phyloP scores from a whole-genome alignment of 1,140 invertebrate species.

The Camponotus vicinus region DNA sequence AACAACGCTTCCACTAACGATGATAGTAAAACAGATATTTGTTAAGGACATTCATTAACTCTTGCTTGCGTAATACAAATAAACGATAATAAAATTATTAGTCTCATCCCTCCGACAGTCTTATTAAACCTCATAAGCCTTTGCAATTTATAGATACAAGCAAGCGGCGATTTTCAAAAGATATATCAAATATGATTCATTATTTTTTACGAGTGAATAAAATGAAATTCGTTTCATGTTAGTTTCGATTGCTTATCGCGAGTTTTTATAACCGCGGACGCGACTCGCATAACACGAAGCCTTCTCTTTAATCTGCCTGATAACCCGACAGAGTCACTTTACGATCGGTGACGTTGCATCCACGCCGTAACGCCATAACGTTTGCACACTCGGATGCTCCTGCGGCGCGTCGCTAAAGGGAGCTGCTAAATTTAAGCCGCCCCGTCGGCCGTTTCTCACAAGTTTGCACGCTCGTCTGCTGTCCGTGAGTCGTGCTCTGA shows the following conservation, averaged over 20 bases:
- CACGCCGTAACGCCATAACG: constrained; percentile 40
- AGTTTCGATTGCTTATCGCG: background rate
- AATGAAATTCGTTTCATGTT: constrained; percentile 1
- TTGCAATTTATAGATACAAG: background rate
- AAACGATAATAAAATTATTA: constrained; percentile 18
- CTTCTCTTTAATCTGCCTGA: constrained; percentile 16
- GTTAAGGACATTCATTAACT: constrained; percentile 43
- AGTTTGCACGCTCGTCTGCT: constrained; percentile 69
- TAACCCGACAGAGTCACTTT: constrained; percentile 40
- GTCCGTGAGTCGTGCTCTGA: constrained; percentile 68
- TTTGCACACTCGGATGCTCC: constrained; percentile 58
- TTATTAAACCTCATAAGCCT: background rate
- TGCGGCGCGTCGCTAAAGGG: constrained; percentile 62
- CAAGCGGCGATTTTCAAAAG: constrained; percentile 16
- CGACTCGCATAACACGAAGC: constrained; percentile 8
- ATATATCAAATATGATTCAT: background rate
- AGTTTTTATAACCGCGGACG: background rate
- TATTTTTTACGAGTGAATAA: background rate
- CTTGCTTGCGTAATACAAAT: constrained; percentile 15
- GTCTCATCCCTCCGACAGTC: background rate
- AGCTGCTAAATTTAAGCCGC: constrained; percentile 74
- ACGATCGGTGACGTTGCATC: constrained; percentile 46
- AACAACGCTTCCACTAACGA: constrained; percentile 32
- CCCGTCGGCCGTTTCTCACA: constrained; percentile 71
- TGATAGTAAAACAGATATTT: constrained; percentile 50